A percentile compares a stretch with the other conserved stretches of the same genome.
These are phyloP conservation scores for Percopsis omiscomaycus DNA, from an alignment of 2,797 vertebrate genomes.

Conservation along the genomic window DNA sequence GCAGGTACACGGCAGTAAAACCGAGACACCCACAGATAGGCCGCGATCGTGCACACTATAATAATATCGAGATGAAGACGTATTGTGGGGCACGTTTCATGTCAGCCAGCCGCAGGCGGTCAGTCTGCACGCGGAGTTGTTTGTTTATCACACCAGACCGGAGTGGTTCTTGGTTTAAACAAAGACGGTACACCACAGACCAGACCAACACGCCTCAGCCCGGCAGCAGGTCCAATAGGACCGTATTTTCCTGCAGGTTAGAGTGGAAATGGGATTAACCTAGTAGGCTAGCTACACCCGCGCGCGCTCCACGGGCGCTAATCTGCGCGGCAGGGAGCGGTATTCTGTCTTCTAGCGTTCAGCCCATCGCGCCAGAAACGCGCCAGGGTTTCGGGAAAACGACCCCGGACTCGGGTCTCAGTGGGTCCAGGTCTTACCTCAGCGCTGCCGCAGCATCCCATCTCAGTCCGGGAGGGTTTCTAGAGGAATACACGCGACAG, in stretches of 20 bases:
- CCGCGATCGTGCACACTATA: neutral
- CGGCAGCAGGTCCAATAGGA: conserved; percentile 10
- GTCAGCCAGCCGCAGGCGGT: too few species aligned
- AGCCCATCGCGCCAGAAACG: conserved; percentile 5
- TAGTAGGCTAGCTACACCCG: neutral
- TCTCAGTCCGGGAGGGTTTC: conserved; percentile 73
- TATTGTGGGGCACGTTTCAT: too few species aligned
- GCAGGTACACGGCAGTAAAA: too few species aligned
- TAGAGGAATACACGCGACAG: conserved; percentile 59
- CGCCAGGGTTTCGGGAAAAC: conserved; percentile 4
- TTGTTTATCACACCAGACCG: neutral
- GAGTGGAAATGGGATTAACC: conserved; percentile 58
- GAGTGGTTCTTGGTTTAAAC: neutral
- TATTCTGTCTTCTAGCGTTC: conserved; percentile 14
- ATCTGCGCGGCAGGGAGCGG: conserved; percentile 22
- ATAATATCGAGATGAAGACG: neutral
- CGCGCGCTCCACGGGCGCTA: conserved; percentile 18
- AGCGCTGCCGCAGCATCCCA: conserved; percentile 84
- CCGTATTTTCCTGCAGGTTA: neutral
- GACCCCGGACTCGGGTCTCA: neutral
- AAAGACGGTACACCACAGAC: neutral
- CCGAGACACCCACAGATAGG: neutral
- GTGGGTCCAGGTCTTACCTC: conserved; percentile 70
- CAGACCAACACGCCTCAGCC: conserved; percentile 11
- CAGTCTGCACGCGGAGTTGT: neutral